Percentiles rank a stretch among this genome's conserved stretches.
Evolutionary conservation across 2,797 vertebrate genomes (phyloP).

Genomic region (Diplodus sargus): DNA sequence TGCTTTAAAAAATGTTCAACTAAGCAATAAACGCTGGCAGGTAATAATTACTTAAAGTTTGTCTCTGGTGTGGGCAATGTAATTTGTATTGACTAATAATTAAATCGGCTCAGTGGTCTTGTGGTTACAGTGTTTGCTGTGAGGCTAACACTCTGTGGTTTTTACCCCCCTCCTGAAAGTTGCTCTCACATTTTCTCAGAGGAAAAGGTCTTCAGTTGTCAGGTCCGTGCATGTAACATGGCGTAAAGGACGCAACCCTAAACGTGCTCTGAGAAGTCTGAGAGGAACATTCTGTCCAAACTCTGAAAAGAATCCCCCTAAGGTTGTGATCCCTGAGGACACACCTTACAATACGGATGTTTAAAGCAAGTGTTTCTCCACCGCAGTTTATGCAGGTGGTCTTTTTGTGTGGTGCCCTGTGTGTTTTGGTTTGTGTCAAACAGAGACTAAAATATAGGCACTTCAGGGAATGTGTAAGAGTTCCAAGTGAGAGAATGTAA

Average conservation of each 20-base stretch:
- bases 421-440: slow-evolving; percentile 25
- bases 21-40: slow-evolving; percentile 60
- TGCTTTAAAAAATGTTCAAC: slow-evolving; percentile 55
- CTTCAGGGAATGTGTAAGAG: slow-evolving; percentile 10
- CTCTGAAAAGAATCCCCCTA: not conserved
- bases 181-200: slow-evolving; percentile 36
- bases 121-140: slow-evolving; percentile 57
- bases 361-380: slow-evolving; percentile 5
- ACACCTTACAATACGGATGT: slow-evolving; percentile 14
- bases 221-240: slow-evolving; percentile 59
- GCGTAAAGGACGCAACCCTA: slow-evolving; percentile 33
- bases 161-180: slow-evolving; percentile 26
- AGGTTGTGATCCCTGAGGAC: slow-evolving; percentile 30
- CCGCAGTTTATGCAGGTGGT: not conserved
- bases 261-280: slow-evolving; percentile 38
- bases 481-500: slow-evolving; percentile 21
- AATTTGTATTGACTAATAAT: slow-evolving; percentile 70
- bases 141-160: slow-evolving; percentile 50
- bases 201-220: slow-evolving; percentile 55
- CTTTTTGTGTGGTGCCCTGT: not conserved
- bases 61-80: slow-evolving; percentile 47
- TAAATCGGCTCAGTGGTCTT: slow-evolving; percentile 52
- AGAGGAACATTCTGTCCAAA: slow-evolving; percentile 27
- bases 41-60: slow-evolving; percentile 63
- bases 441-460: slow-evolving; percentile 2